These are phyloP conservation scores for Calameuta idolon DNA, from an alignment of 2,888 invertebrate species.

Conservation along the genomic window DNA sequence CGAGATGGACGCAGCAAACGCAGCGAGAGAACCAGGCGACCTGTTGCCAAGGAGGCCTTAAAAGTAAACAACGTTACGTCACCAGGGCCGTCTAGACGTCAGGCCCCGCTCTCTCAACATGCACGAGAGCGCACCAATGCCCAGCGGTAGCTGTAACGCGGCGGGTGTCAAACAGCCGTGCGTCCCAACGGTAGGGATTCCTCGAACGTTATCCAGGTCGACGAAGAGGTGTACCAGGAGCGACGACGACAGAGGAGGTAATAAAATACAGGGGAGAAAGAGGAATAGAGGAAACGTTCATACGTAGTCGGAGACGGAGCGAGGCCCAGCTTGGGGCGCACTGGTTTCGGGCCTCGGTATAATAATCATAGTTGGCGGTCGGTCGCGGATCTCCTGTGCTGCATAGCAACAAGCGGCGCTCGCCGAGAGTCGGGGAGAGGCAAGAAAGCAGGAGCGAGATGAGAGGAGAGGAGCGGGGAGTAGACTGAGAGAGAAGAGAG, in stretches of 20 bases:
- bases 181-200: background rate
- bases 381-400: constrained; percentile 41
- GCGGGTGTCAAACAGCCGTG: background rate
- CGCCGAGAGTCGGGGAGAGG: constrained; percentile 1
- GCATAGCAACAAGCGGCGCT: constrained; percentile 60
- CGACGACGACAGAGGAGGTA: no score
- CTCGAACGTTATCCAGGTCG: constrained; percentile 3
- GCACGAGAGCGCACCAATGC: no score
- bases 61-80: constrained; percentile 64
- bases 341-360: constrained; percentile 52
- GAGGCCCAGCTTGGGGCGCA: background rate
- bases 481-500: background rate
- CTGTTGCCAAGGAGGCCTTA: constrained; percentile 61
- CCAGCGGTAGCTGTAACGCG: background rate
- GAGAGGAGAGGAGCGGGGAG: background rate
- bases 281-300: no score
- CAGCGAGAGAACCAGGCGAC: constrained; percentile 43
- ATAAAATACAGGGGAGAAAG: no score
- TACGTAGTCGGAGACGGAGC: no score
- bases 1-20: no score
- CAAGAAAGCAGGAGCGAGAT: background rate
- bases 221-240: constrained; percentile 3
- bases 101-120: constrained; percentile 10
- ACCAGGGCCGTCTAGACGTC: constrained; percentile 31
- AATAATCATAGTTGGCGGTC: constrained; percentile 50